Conservation (phyloP, 2,888 invertebrate species). For the Pristionchus arcanus region DNA sequence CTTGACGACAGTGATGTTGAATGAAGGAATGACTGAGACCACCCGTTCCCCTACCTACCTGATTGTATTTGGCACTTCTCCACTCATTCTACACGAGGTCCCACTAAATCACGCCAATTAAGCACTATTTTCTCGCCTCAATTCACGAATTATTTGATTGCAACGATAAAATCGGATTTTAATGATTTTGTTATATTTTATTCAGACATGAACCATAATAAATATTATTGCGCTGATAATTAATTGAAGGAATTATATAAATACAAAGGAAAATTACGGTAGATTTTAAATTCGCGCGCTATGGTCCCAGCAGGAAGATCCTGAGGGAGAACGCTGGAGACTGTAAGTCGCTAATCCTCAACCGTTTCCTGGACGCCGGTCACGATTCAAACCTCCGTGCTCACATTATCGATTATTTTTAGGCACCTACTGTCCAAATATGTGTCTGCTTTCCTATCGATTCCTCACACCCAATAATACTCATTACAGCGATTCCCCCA, state of each 20-base stretch:
- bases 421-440: not conserved
- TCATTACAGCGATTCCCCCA: not conserved
- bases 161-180: constrained; percentile 1
- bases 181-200: not conserved
- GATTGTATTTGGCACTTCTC: constrained; percentile 22
- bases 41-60: not conserved
- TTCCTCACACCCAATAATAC: not conserved
- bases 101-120: constrained; percentile 1
- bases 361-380: not conserved
- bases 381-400: not conserved
- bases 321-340: not conserved
- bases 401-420: not conserved
- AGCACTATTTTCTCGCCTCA: not conserved
- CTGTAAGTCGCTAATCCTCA: not conserved
- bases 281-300: not conserved
- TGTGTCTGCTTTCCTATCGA: not conserved
- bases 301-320: not conserved
- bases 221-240: not conserved
- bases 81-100: constrained; percentile 12
- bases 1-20: constrained; percentile 51
- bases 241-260: not conserved
- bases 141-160: not conserved
- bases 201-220: not conserved
- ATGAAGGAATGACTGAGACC: not conserved
- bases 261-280: not conserved